Base-by-base conservation (phyloP, 1,140 invertebrate species). In the Phenacoccus solenopsis region DNA sequence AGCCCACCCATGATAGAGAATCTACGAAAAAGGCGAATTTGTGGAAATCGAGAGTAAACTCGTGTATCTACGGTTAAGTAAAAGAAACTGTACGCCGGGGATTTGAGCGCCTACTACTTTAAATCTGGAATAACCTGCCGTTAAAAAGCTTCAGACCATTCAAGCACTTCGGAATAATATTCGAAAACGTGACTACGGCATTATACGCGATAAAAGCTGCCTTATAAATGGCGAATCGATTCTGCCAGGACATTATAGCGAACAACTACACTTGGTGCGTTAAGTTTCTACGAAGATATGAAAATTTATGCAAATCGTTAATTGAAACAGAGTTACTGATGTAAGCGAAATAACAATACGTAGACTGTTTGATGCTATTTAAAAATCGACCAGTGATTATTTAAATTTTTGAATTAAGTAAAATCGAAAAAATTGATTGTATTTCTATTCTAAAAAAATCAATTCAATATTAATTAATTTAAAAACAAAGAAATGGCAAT, bases 291-390 rank as follows among this genome's bases (percentile, higher is more conserved):
- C 38, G 20, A n/a, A 49, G 38, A 49, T 49, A 49, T 49, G 38
- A 49, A 49, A 49, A 49, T 49, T 49, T 49, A 49, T 49, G 38
- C 38, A 49, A 49, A 49, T 49, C 38, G 38, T 49, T 49, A 49
- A 49, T 49, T 49, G 38, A 49, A 49, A 49, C 38, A 49, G 38
- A 49, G 38, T 49, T n/a, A n/a, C 5, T 10, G 20, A n/a, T n/a
- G n/a, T n/a, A n/a, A n/a, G n/a, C n/a, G n/a, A n/a, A n/a, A n/a
- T n/a, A n/a, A n/a, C n/a, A n/a, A n/a, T n/a, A n/a, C n/a, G n/a
- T n/a, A n/a, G n/a, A n/a, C n/a, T n/a, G n/a, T n/a, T n/a, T n/a
- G n/a, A n/a, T n/a, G n/a, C n/a, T n/a, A n/a, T n/a, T n/a, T n/a
- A n/a, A n/a, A n/a, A n/a, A n/a, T n/a, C n/a, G n/a, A n/a, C n/a